phyloP scores from a whole-genome alignment of 92 coral and sea anemone genomes.

The Palythoa caribaeorum region DNA sequence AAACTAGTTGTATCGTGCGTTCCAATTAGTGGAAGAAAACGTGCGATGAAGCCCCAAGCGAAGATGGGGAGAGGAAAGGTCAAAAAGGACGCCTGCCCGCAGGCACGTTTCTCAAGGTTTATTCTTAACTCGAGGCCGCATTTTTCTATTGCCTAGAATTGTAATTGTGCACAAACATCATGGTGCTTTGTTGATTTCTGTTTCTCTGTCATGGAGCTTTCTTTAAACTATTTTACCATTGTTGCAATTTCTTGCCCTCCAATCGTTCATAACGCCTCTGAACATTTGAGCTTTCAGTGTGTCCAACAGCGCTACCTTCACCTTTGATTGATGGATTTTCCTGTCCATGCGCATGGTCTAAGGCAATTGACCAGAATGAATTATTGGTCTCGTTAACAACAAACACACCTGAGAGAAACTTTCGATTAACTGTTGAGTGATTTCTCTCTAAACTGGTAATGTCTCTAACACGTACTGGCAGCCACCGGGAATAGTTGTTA shows the following conservation, averaged over 20 bases:
- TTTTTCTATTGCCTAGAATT: no score
- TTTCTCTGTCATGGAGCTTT: conserved; percentile 13
- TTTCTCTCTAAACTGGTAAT: conserved; percentile 49
- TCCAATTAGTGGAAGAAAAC: no score
- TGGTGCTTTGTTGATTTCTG: conserved; percentile 56
- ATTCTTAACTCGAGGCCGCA: no score
- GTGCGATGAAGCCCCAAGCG: no score
- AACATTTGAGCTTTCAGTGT: conserved; percentile 56
- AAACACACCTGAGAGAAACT: conserved; percentile 69
- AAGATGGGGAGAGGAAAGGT: no score
- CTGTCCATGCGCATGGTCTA: conserved; percentile 74
- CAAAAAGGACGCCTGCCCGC: no score
- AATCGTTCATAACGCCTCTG: conserved; percentile 51
- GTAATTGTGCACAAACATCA: background rate
- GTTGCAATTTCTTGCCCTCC: conserved; percentile 52
- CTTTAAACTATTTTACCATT: conserved; percentile 56
- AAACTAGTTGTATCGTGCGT: no score
- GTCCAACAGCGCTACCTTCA: conserved; percentile 78
- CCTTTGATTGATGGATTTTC: conserved; percentile 73
- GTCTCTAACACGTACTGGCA: conserved; percentile 60
- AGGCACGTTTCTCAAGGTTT: no score
- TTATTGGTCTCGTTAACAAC: conserved; percentile 64
- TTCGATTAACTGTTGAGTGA: conserved; percentile 60
- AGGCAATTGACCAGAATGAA: conserved; percentile 67
- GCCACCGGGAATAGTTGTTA: conserved; percentile 71